Conservation (phyloP, 1,140 invertebrate genomes). For the Diabrotica undecimpunctata region DNA sequence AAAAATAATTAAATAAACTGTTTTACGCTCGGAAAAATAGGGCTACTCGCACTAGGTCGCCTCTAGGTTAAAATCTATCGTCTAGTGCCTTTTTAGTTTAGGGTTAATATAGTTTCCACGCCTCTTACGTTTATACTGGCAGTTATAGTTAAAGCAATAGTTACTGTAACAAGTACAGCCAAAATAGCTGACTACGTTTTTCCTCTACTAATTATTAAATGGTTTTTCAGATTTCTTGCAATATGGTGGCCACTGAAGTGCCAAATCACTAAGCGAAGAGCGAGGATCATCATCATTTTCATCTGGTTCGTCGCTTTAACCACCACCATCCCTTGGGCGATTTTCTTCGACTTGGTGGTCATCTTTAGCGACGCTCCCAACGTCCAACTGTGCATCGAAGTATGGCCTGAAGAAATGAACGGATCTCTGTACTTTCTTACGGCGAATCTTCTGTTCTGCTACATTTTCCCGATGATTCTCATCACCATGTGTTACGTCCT, state of each 20-base stretch:
- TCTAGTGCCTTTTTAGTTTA: no score
- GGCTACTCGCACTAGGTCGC: no score
- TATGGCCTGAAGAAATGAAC: conserved; percentile 77
- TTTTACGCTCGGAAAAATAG: no score
- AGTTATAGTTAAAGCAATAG: no score
- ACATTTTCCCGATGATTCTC: conserved; percentile 86
- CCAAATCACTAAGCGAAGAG: conserved; percentile 83
- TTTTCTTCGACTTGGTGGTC: conserved; percentile 82
- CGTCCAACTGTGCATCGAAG: conserved; percentile 72
- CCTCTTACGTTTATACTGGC: no score
- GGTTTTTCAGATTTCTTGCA: conserved; percentile 81
- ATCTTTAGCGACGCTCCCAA: conserved; percentile 69
- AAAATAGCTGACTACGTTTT: no score
- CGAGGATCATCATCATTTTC: conserved; percentile 80
- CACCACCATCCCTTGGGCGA: conserved; percentile 82
- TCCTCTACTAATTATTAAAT: no score
- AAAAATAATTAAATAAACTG: no score
- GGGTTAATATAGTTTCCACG: no score
- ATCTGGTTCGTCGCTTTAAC: conserved; percentile 86
- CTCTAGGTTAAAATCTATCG: no score
- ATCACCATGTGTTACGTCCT: conserved; percentile 90
- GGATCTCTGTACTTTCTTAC: conserved; percentile 83
- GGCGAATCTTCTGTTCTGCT: conserved; percentile 85
- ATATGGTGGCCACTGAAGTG: conserved; percentile 92
- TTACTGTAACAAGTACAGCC: no score